Evolutionary conservation across 2,113 vertebrate species (phyloP), one percentile per base, ranked within the genome.

Genomic region (Siniperca knerii): DNA sequence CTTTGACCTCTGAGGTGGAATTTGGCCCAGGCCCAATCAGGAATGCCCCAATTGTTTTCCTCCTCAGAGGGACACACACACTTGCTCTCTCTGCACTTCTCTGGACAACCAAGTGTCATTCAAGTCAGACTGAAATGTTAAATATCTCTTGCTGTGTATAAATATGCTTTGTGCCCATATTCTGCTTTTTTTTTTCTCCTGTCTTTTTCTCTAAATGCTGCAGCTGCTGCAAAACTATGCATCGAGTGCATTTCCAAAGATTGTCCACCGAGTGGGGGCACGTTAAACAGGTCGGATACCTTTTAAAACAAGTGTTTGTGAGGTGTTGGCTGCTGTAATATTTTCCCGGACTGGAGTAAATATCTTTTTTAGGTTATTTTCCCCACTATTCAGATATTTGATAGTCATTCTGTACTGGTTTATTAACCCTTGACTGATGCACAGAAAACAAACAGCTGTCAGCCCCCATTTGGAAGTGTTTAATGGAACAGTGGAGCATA

Each of bases 171-270:
- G 60, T 82, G 82, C 68, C 85, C 81, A 60, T 84, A n/a, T 88
- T 90, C 80, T 72, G 77, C 79, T 77, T 74, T 71, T 79, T n/a
- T 33, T 44, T 12, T 44, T 58, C 65, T 58, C 48, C 44, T 74
- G 33, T 64, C 64, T 10, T 87, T 79, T 62, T 85, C 84, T 85
- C 74, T 82, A 86, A 91, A 89, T 89, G 91, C 91, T 94, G 92
- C 93, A 93, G 93, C 94, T 92, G 94, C 90, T 94, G 94, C 92
- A 86, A 92, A 93, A 92, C 95, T 96, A 95, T 96, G 96, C 96
- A 96, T 96, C 75, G 18, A 91, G 90, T 93, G 84, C 94, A 93
- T 94, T 94, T 94, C 95, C 95, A 96, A 96, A 96, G 95, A 96
- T 89, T 89, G 93, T 91, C 92, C 75, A 78, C 66, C 75, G 85